A percentile compares a stretch with the other conserved stretches of the same genome.
Evolutionary conservation across 2,113 vertebrate species (phyloP).

Genomic region (Columba livia): DNA sequence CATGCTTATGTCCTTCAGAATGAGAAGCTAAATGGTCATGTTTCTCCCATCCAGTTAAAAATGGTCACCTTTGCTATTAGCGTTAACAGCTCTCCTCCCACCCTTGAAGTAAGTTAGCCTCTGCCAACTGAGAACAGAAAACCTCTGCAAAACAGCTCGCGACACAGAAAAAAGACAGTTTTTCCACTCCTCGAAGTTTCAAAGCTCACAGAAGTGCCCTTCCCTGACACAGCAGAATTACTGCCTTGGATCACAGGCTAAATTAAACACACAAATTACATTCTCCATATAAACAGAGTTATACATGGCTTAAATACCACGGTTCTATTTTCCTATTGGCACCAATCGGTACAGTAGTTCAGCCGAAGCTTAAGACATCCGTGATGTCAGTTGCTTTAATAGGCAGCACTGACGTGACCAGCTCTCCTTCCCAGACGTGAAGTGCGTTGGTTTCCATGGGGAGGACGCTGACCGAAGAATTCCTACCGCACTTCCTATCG

Average conservation of each 20-base stretch:
- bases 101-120: neutral
- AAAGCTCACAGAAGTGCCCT: neutral
- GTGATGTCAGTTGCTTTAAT: slow-evolving; percentile 65
- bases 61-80: slow-evolving; percentile 42
- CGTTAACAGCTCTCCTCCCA: neutral
- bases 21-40: neutral
- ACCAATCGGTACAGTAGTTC: slow-evolving; percentile 52
- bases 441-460: slow-evolving; percentile 50
- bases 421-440: slow-evolving; percentile 19
- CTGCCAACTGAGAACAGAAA: neutral
- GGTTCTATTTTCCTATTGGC: slow-evolving; percentile 54
- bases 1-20: neutral
- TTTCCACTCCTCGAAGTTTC: slow-evolving; percentile 22
- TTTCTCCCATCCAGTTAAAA: neutral
- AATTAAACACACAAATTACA: slow-evolving; percentile 53
- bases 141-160: neutral
- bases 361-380: slow-evolving; percentile 26
- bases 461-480: slow-evolving; percentile 38
- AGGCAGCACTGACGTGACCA: slow-evolving; percentile 21
- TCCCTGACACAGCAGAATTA: slow-evolving; percentile 45
- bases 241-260: slow-evolving; percentile 54
- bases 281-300: slow-evolving; percentile 43
- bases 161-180: neutral
- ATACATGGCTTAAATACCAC: slow-evolving; percentile 41
- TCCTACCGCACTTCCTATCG: slow-evolving; percentile 43